Base-by-base conservation (phyloP, 2,113 vertebrate species). In the Chaetodon trifascialis region DNA sequence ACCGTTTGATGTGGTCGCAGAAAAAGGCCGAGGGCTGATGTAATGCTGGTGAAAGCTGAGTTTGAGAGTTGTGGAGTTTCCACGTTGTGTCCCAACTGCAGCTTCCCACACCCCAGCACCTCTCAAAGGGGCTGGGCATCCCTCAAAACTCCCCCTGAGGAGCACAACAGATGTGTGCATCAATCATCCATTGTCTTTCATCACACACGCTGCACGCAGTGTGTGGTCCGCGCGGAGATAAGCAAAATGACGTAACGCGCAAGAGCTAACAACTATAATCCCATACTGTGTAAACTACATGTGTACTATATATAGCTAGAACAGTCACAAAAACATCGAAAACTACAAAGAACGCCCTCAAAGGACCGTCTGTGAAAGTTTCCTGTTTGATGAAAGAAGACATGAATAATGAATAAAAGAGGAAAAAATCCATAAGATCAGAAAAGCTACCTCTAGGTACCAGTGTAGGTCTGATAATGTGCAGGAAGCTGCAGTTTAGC, bases 141-240 rank as follows among this genome's bases (percentile, higher is more conserved):
- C 90, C 84, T 90, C 85, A 90, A 79, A 79, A 79, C 77, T 72
- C 78, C 88, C 90, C 89, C 92, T 6, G 30, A 88, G 83, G 79
- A 90, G 86, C 82, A 85, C 86, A 92, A 82, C 93, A 94, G 93
- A 94, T 94, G 94, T 93, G 72, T 58, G 88, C 86, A 92, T 93
- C 91, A 91, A 88, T 94, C 92, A 93, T 66, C 75, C 72, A 80
- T 85, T 82, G 81, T 91, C 88, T 89, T 90, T 92, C 90, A 90
- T 85, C 87, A 88, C 71, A 19, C 82, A 75, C 55, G 51, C 64
- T 69, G 16, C 69, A 59, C 82, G 56, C 59, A 68, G 91, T 92
- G 90, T 91, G 92, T 83, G 88, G 92, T 89, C 92, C 55, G 19
- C 78, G 84, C 59, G 63, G 66, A 89, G 83, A 88, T 88, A 84